Conservation (phyloP, 2,888 invertebrate genomes). For the Tholera decimalis region DNA sequence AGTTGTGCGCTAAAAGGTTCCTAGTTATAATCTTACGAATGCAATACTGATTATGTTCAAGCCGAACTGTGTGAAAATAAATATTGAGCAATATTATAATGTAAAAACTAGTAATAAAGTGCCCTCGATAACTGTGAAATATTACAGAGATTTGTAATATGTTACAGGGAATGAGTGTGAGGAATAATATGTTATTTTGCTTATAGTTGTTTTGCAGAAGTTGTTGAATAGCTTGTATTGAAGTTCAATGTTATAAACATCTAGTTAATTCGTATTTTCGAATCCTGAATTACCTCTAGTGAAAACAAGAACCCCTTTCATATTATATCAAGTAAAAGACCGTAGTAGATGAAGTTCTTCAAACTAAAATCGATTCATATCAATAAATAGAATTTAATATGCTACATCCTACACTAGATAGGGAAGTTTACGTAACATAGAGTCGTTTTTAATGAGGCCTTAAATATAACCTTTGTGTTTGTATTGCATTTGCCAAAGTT, state of each 20-base stretch:
- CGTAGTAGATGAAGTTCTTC: slow-evolving; percentile 18
- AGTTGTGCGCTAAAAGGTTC: slow-evolving; percentile 61
- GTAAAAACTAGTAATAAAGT: slow-evolving; percentile 69
- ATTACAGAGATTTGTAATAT: slow-evolving; percentile 57
- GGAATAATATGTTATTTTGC: slow-evolving; percentile 36
- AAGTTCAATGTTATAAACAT: slow-evolving; percentile 33
- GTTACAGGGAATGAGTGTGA: slow-evolving; percentile 29
- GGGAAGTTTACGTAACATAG: slow-evolving; percentile 32
- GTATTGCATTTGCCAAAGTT: slow-evolving; percentile 67
- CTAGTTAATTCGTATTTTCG: slow-evolving; percentile 26
- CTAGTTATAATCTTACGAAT: slow-evolving; percentile 68
- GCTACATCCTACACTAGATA: slow-evolving; percentile 35
- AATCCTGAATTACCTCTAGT: slow-evolving; percentile 20
- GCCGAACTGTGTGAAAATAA: slow-evolving; percentile 49
- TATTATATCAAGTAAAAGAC: slow-evolving; percentile 15
- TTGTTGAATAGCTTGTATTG: slow-evolving; percentile 39
- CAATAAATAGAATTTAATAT: slow-evolving; percentile 34
- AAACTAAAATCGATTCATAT: slow-evolving; percentile 38
- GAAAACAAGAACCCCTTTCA: slow-evolving; percentile 18
- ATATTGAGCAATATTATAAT: slow-evolving; percentile 74
- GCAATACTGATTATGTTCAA: slow-evolving; percentile 48
- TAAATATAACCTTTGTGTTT: slow-evolving; percentile 48
- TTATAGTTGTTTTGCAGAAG: slow-evolving; percentile 49
- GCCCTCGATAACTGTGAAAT: slow-evolving; percentile 74
- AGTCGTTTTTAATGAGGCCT: slow-evolving; percentile 34